Base-by-base conservation (phyloP, 2,113 vertebrate genomes). In the Clarias batrachus region DNA sequence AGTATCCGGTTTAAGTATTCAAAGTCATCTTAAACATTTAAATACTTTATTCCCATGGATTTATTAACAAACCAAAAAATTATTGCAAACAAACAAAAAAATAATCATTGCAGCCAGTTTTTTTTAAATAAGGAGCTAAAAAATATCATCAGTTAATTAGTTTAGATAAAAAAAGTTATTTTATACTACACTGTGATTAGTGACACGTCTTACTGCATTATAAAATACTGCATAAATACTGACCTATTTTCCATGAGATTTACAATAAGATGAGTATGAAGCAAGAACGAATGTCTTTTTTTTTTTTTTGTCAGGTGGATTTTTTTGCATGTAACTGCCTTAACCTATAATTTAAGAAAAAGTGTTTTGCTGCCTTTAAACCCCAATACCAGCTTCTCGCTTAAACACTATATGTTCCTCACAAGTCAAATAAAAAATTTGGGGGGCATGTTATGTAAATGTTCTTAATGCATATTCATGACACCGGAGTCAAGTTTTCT, bases 391-490 rank as follows among this genome's bases (percentile, higher is more conserved):
- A 48, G 48, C 48, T 0, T 48, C 7, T 48, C 0, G 48, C 48
- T 48, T 48, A 48, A 48, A 48, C 48, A 8, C 48, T 7, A 48
- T 48, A 48, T 37, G 33, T 37, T 13, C 30, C 27, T 33, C 16
- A 79, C 33, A 59, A 57, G 60, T 37, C 10, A 80, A 80, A 10
- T 6, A 33, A 62, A 80, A 60, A 6, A 60, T 37, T 60, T 60
- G 66, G 48, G 27, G 23, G 19, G 27, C 37, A 33, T 37, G 56
- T 62, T 80, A 80, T 80, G 78, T 80, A 80, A 82, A 68, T 27
- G 81, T 13, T 66, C 41, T n/a, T 74, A 19, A 74, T 62, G 14
- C 30, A 84, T 62, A 74, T 74, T 84, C 48, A 74, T 41, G 30
- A 37, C 37, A 59, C 30, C 17, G 30, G 73, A 33, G 70, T 37